phyloP scores from a whole-genome alignment of 2,888 invertebrate genomes.

The Teleiodes luculella region DNA sequence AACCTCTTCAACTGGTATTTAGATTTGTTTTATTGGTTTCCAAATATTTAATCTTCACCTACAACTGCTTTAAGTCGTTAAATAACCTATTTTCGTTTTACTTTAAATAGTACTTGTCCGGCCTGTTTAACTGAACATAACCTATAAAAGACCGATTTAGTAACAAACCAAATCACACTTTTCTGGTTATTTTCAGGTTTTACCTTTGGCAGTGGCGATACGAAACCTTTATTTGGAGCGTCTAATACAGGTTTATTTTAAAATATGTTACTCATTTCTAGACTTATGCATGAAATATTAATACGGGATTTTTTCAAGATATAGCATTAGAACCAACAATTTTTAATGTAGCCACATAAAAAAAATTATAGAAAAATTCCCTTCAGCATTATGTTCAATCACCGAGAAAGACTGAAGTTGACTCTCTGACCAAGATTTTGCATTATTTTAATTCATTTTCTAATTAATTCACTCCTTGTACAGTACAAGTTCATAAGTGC shows the following conservation, averaged over 20 bases:
- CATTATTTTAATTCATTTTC: no score
- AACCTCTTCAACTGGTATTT: not conserved
- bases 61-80: not conserved
- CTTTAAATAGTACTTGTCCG: not conserved
- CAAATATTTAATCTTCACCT: no score
- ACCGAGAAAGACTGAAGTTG: no score
- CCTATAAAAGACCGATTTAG: conserved; percentile 1
- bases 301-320: no score
- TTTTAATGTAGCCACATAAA: no score
- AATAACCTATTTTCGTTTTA: not conserved
- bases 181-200: conserved; percentile 42
- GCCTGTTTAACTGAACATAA: not conserved
- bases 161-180: not conserved
- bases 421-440: no score
- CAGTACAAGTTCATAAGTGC: no score
- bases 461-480: no score
- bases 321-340: no score
- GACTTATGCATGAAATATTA: conserved; percentile 4
- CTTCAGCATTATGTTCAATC: no score
- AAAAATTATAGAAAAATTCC: no score
- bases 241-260: conserved; percentile 36
- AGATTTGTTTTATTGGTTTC: not conserved
- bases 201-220: conserved; percentile 64
- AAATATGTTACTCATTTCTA: not conserved
- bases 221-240: conserved; percentile 53